These are phyloP conservation scores for Anisognathus igniventris DNA, from an alignment of 2,797 vertebrate species.

Conservation along the genomic window DNA sequence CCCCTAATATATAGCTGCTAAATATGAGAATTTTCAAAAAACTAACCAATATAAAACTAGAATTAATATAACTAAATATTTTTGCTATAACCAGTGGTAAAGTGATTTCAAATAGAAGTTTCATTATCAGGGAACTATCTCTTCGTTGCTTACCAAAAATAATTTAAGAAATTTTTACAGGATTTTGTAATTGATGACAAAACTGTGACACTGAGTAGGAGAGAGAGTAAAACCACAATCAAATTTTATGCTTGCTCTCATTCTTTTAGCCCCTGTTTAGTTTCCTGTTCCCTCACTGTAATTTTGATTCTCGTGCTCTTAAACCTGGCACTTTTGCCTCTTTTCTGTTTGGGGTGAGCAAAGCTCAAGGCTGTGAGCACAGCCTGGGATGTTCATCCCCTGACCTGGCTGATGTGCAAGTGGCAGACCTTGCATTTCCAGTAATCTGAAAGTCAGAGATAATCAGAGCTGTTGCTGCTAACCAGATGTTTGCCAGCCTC, in stretches of 20 bases:
- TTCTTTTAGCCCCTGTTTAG: neutral
- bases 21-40: neutral
- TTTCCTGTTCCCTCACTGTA: fast-evolving
- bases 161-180: neutral
- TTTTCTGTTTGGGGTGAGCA: neutral
- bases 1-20: neutral
- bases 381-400: neutral
- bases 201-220: neutral
- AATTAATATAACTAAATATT: neutral
- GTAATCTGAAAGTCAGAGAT: neutral
- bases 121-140: neutral
- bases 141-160: neutral
- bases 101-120: neutral
- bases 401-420: neutral
- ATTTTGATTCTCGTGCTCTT: neutral
- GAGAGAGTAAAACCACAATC: neutral
- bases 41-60: neutral
- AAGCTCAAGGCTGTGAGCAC: neutral
- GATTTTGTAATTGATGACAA: neutral
- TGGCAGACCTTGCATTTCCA: neutral
- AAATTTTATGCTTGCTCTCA: fast-evolving
- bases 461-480: neutral
- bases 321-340: neutral
- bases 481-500: neutral
- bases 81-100: neutral